phyloP scores from a whole-genome alignment of 2,888 invertebrate genomes.

The Melanargia galathea region DNA sequence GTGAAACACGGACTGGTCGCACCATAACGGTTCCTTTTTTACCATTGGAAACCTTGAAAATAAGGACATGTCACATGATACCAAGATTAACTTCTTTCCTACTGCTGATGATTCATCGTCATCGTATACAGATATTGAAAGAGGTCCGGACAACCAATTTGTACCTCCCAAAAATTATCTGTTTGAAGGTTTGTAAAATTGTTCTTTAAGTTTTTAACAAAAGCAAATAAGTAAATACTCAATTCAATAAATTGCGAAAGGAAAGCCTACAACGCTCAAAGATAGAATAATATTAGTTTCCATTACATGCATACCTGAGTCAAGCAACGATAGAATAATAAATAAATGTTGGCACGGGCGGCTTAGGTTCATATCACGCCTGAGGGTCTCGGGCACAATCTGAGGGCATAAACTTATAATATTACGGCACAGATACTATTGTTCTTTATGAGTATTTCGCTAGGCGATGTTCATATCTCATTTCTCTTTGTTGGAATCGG shows the following conservation, averaged over 20 bases:
- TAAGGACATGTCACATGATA: no score
- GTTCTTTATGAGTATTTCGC: slow-evolving; percentile 14
- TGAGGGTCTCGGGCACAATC: not conserved
- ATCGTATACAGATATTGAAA: no score
- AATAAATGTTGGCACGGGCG: slow-evolving; percentile 13
- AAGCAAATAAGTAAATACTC: not conserved
- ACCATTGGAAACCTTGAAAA: no score
- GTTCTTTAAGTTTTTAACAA: not conserved
- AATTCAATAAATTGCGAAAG: not conserved
- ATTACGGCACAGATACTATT: not conserved
- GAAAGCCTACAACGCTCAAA: not conserved
- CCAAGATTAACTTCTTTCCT: no score
- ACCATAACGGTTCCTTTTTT: no score
- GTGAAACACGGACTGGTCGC: no score
- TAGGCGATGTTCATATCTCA: slow-evolving; percentile 1
- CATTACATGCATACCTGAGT: slow-evolving; percentile 7
- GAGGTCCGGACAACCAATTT: no score
- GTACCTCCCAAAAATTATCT: no score
- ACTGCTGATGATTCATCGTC: no score
- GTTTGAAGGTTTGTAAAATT: not conserved
- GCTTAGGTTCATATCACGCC: slow-evolving; percentile 20
- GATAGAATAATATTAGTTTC: not conserved
- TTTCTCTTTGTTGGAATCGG: slow-evolving; percentile 13
- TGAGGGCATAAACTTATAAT: not conserved
- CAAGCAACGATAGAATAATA: slow-evolving; percentile 10